Evolutionary conservation across 2,113 vertebrate genomes (phyloP).

Genomic region (Bufo gargarizans): DNA sequence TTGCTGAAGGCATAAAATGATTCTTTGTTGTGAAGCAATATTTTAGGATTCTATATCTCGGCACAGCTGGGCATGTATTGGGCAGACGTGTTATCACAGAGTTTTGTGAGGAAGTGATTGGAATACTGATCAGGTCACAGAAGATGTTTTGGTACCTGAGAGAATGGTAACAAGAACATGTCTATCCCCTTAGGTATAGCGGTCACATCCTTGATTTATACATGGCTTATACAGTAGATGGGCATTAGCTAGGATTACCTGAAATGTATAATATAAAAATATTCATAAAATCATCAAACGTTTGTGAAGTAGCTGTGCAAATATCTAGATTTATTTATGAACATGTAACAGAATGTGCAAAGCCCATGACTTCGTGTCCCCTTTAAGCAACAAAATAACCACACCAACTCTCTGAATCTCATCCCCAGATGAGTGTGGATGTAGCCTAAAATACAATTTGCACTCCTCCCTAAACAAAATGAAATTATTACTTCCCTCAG

Average conservation of each 20-base stretch:
- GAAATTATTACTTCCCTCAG: too few relatives aligned
- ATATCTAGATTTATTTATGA: too few relatives aligned
- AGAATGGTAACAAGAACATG: neutral
- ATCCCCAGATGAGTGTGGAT: too few relatives aligned
- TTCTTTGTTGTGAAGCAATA: neutral
- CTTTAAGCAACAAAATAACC: too few relatives aligned
- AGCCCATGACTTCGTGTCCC: too few relatives aligned
- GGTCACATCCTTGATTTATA: neutral
- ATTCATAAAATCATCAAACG: neutral
- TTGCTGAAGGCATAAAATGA: slow-evolving; percentile 32
- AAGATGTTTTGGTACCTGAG: neutral
- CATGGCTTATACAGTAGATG: neutral
- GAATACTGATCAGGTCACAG: neutral
- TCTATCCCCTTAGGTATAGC: neutral
- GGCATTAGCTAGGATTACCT: neutral
- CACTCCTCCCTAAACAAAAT: too few relatives aligned
- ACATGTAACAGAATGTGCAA: too few relatives aligned
- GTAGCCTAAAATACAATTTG: too few relatives aligned
- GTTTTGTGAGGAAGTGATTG: neutral
- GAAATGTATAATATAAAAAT: neutral
- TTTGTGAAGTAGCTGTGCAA: too few relatives aligned
- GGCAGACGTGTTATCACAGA: neutral
- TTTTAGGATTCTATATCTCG: neutral
- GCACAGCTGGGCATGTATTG: slow-evolving; percentile 1
- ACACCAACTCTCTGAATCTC: too few relatives aligned